phyloP scores from a whole-genome alignment of 2,113 vertebrate genomes.

The Psephotus haematonotus region DNA sequence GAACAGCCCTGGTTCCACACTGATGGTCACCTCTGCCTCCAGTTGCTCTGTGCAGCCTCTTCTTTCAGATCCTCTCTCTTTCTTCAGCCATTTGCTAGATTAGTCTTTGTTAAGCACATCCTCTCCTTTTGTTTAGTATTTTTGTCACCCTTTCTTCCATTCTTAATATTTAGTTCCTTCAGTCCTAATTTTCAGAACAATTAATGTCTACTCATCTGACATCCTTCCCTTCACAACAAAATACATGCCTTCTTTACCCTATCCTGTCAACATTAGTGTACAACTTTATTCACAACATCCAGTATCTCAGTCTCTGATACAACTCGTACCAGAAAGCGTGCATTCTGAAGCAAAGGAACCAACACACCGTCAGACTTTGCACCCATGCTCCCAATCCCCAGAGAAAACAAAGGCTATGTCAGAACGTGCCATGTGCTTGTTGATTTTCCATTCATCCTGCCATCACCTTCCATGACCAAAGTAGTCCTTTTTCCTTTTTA shows the following conservation, averaged over 20 bases:
- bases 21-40: neutral
- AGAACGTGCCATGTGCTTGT: neutral
- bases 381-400: neutral
- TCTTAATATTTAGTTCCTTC: neutral
- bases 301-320: neutral
- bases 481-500: neutral
- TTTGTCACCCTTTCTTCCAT: neutral
- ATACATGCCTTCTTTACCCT: neutral
- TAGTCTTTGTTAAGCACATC: neutral
- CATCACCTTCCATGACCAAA: neutral
- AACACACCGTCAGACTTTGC: neutral
- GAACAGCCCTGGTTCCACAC: neutral
- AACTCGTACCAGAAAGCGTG: neutral
- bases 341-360: neutral
- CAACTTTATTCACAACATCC: neutral
- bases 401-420: neutral
- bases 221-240: neutral
- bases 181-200: neutral
- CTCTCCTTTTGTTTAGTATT: neutral
- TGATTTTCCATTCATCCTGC: neutral
- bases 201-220: neutral
- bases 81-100: neutral
- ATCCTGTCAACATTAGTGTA: neutral
- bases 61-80: neutral
- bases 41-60: neutral